Evolutionary conservation across 2,113 vertebrate species (phyloP), one percentile per base, ranked within the genome.

Genomic region (Tyto alba): DNA sequence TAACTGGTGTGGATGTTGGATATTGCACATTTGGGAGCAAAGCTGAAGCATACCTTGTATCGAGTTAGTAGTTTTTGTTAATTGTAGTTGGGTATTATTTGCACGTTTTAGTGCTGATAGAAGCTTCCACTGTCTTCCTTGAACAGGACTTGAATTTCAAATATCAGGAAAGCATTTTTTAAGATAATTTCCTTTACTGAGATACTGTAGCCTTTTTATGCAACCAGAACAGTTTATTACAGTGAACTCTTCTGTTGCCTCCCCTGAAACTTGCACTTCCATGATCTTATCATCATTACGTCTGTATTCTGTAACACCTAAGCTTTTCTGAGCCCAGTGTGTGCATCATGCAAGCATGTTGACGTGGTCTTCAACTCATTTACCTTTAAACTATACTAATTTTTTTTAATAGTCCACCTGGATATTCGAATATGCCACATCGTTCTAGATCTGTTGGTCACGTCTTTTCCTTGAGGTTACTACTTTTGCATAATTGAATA

Each of bases 1-100:
- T 50, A 41, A 1, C 11, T 11, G 48, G 8, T 43, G 41, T n/a
- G 48, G 25, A 9, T 13, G 68, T 53, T 63, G n/a, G 16, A 1
- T n/a, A 2, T 15, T 57, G 74, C 30, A 7, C 1, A 0, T 38
- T 4, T 47, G 10, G 2, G 13, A 16, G 45, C 16, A 29, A 84
- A n/a, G 18, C 71, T 73, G 55, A 79, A 41, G 48, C 6, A 7
- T 26, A 29, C 16, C 7, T 48, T 52, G 10, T 36, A 7, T 36
- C 0, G 0, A 36, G 27, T 48, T 22, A 23, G 52, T 63, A 27
- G 25, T 9, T 14, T 36, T 43, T 55, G 7, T 73, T 76, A 21
- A 2, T 32, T 32, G 77, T 52, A 34, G 1, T 9, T 11, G 22
- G 43, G 27, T 2, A 2, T 43, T 67, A 18, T 3, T 66, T 76